Conservation (phyloP, 30 jellyfish, hydroid and myxozoan genomes). For the Morbakka virulenta region DNA sequence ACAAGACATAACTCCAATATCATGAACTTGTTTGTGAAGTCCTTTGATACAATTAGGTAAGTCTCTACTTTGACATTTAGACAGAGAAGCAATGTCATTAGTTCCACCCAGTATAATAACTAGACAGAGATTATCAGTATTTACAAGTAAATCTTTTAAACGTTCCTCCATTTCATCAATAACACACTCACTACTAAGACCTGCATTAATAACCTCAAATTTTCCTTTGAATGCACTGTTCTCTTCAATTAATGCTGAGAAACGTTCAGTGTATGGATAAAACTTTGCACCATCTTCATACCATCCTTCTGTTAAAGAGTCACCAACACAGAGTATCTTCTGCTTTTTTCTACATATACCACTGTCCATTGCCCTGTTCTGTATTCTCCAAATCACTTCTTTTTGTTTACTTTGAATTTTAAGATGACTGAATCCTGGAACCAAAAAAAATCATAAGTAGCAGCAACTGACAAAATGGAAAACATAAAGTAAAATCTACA, state of each 20-base stretch:
- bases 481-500: too few species aligned
- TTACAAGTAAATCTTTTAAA: constrained; percentile 43
- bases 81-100: constrained; percentile 44
- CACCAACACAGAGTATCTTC: constrained; percentile 56
- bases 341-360: neutral
- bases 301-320: constrained; percentile 73
- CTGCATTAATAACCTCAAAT: constrained; percentile 66
- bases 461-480: too few species aligned
- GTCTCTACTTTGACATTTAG: neutral
- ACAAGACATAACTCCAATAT: constrained; percentile 25
- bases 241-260: constrained; percentile 40
- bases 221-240: constrained; percentile 8
- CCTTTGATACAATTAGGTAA: constrained; percentile 9
- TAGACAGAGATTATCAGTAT: constrained; percentile 39
- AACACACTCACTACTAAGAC: constrained; percentile 85
- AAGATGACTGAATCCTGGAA: too few species aligned
- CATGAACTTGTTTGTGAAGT: constrained; percentile 54
- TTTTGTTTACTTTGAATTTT: too few species aligned
- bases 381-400: too few species aligned
- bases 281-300: constrained; percentile 50
- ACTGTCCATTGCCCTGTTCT: too few species aligned
- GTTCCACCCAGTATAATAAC: constrained; percentile 93
- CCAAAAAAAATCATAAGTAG: too few species aligned
- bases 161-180: constrained; percentile 51
- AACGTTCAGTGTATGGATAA: constrained; percentile 57